These are phyloP conservation scores for Drosophila mayaguana DNA, from an alignment of 2,888 invertebrate species.

Conservation along the genomic window DNA sequence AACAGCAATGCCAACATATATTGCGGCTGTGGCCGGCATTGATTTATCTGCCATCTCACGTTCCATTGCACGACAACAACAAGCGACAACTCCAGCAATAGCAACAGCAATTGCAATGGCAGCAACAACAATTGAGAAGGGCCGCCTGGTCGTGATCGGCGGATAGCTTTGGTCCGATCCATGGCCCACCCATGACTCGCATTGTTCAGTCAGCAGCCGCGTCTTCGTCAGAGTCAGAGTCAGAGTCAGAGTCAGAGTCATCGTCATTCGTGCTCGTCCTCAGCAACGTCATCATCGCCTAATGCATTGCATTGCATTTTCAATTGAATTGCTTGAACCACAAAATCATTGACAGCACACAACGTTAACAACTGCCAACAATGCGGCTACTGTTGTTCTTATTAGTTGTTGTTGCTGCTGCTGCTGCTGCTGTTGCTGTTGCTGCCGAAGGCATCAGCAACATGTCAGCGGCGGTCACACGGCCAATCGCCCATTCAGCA, in stretches of 20 bases:
- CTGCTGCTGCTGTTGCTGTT: constrained; percentile 27
- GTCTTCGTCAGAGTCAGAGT: constrained; percentile 10
- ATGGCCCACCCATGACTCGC: constrained; percentile 61
- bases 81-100: constrained; percentile 5
- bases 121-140: constrained; percentile 46
- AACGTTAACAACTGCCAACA: constrained; percentile 61
- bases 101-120: constrained; percentile 1
- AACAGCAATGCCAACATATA: constrained; percentile 61
- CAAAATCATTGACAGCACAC: constrained; percentile 76
- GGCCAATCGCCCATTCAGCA: constrained; percentile 57
- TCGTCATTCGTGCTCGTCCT: constrained; percentile 11
- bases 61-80: constrained; percentile 52
- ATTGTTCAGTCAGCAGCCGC: constrained; percentile 57
- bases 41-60: constrained; percentile 79
- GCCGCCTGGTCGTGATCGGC: constrained; percentile 68
- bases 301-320: constrained; percentile 65
- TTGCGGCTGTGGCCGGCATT: constrained; percentile 55
- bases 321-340: constrained; percentile 76
- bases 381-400: constrained; percentile 44
- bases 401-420: constrained; percentile 33
- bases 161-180: constrained; percentile 52
- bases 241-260: constrained; percentile 11
- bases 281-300: constrained; percentile 48
- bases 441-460: constrained; percentile 54
- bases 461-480: constrained; percentile 76